Evolutionary conservation across 2,888 invertebrate species (phyloP).

Genomic region (Atherix ibis): DNA sequence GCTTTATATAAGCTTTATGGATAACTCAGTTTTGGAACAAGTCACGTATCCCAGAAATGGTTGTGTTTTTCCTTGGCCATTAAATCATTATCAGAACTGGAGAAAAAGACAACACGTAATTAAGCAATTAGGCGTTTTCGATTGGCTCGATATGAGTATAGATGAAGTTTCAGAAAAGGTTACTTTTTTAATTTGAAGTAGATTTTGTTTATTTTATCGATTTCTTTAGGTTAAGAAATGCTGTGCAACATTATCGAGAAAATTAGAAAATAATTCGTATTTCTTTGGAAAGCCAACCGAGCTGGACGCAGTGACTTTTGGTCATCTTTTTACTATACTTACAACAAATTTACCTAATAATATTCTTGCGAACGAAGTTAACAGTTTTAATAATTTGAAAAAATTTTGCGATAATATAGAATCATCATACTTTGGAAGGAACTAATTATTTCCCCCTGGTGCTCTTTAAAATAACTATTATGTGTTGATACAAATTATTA

Average conservation of each 20-base stretch:
- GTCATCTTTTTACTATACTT: conserved; percentile 88
- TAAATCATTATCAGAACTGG: conserved; percentile 67
- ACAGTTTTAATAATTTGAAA: conserved; percentile 60
- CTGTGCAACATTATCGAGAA: conserved; percentile 71
- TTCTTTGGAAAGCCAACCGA: conserved; percentile 88
- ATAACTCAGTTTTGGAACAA: conserved; percentile 58
- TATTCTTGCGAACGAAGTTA: conserved; percentile 62
- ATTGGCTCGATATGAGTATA: conserved; percentile 66
- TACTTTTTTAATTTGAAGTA: conserved; percentile 2
- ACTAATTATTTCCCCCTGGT: not conserved
- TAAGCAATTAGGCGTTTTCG: conserved; percentile 57
- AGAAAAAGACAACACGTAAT: conserved; percentile 53
- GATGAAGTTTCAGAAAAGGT: conserved; percentile 62
- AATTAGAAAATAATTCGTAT: conserved; percentile 61
- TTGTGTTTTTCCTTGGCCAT: conserved; percentile 85
- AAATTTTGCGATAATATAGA: conserved; percentile 73
- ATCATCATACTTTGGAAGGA: conserved; percentile 47
- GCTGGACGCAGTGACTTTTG: conserved; percentile 90
- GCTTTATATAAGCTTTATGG: conserved; percentile 70
- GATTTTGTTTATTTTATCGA: conserved; percentile 1
- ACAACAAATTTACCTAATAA: conserved; percentile 78
- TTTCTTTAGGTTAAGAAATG: conserved; percentile 50
- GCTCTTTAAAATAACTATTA: no score
- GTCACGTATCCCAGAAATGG: conserved; percentile 76
- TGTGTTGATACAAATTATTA: no score